phyloP scores from a whole-genome alignment of 1,140 invertebrate species.

The Sesamia nonagrioides region DNA sequence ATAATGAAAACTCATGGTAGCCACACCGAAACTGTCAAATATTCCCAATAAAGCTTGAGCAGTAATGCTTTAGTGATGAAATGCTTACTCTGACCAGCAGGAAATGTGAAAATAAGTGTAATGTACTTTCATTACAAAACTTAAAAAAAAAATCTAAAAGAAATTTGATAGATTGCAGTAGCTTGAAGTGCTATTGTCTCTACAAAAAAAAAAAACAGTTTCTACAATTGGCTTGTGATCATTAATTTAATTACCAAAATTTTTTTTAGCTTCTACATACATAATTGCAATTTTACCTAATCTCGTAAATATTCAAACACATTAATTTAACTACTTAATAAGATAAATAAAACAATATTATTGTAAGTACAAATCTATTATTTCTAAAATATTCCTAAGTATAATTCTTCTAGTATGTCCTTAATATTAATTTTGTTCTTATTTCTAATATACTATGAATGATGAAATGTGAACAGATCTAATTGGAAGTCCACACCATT shows the following conservation, averaged over 20 bases:
- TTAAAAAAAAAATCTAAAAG: too few species aligned
- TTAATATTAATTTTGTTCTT: conserved; percentile 43
- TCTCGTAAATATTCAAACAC: background rate
- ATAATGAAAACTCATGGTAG: too few species aligned
- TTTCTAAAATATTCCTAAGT: conserved; percentile 60
- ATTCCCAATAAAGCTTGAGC: too few species aligned
- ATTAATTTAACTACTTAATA: conserved; percentile 19
- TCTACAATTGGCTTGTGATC: background rate
- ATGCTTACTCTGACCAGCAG: too few species aligned
- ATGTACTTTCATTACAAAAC: too few species aligned
- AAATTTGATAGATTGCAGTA: too few species aligned
- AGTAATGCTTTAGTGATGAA: too few species aligned
- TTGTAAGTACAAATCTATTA: conserved; percentile 56
- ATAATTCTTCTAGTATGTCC: conserved; percentile 24
- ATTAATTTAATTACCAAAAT: conserved; percentile 1
- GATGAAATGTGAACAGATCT: conserved; percentile 81
- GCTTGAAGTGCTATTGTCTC: too few species aligned
- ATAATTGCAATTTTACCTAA: conserved; percentile 26
- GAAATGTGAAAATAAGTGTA: too few species aligned
- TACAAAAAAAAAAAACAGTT: background rate
- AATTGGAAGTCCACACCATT: conserved; percentile 76
- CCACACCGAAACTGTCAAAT: too few species aligned
- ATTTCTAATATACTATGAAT: conserved; percentile 57
- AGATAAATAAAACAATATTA: conserved; percentile 48
- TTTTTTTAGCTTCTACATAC: background rate